A percentile compares a stretch with the other conserved stretches of the same genome.
phyloP scores from a whole-genome alignment of 2,113 vertebrate genomes.

The Heterocephalus glaber region DNA sequence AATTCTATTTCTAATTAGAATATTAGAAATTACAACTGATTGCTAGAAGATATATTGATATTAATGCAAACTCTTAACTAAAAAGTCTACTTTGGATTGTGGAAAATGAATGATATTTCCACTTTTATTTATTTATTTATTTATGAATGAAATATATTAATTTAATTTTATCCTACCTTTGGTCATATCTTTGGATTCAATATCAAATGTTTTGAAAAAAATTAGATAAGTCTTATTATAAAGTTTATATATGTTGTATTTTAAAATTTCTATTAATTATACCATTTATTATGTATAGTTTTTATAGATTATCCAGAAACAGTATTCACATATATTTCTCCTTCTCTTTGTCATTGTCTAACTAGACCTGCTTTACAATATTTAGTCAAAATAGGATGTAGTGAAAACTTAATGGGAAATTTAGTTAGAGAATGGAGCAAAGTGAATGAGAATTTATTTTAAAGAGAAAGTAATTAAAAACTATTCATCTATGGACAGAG shows the following conservation, averaged over 20 bases:
- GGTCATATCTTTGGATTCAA: not conserved
- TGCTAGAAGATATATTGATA: not conserved
- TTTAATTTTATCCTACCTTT: not conserved
- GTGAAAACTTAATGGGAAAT: not conserved
- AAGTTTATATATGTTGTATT: not conserved
- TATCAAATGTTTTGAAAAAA: not conserved
- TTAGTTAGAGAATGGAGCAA: not conserved
- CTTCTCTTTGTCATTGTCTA: not conserved
- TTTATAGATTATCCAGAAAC: not conserved
- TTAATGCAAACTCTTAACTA: not conserved
- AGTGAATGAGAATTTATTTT: not conserved
- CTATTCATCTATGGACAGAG: not conserved
- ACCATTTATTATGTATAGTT: not conserved
- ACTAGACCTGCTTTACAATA: not conserved
- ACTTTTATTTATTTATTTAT: not conserved
- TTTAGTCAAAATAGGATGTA: not conserved
- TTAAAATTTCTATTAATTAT: not conserved
- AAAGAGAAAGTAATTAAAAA: not conserved
- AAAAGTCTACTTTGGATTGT: not conserved
- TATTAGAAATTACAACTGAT: not conserved
- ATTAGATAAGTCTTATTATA: not conserved
- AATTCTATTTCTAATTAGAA: not conserved
- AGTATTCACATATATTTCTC: not conserved
- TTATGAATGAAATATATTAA: accelerated
- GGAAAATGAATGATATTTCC: not conserved